Evolutionary conservation across 1,140 invertebrate species (phyloP).

Genomic region (Protaetia brevitarsis): DNA sequence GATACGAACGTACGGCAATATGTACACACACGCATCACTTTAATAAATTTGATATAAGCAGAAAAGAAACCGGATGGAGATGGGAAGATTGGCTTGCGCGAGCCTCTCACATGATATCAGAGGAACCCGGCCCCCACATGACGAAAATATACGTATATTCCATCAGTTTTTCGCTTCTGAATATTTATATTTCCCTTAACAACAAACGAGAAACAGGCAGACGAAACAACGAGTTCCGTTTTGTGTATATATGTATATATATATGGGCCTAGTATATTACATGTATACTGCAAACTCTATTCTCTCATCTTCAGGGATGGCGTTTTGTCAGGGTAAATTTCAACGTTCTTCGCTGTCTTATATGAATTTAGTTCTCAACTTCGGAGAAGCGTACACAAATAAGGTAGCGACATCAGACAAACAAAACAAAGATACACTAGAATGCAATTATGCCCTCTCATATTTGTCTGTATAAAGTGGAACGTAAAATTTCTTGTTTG

Average conservation of each 20-base stretch:
- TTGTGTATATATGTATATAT: too few species aligned
- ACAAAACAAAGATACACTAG: not conserved
- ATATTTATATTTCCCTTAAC: conserved; percentile 1
- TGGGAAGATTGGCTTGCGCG: not conserved
- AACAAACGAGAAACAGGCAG: not conserved
- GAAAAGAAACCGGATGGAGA: not conserved
- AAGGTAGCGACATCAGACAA: not conserved
- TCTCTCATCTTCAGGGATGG: not conserved
- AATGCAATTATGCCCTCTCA: conserved; percentile 2
- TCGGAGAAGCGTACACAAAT: conserved; percentile 1
- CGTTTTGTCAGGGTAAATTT: not conserved
- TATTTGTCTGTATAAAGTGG: too few species aligned
- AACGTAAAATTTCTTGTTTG: too few species aligned
- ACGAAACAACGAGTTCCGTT: not conserved
- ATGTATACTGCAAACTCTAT: too few species aligned
- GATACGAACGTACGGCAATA: too few species aligned
- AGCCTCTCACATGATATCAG: too few species aligned
- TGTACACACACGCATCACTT: not conserved
- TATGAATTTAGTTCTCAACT: conserved; percentile 1
- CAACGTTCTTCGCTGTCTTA: not conserved
- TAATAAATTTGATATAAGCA: conserved; percentile 1
- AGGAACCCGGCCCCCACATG: too few species aligned
- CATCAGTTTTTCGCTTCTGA: conserved; percentile 1
- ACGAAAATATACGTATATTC: conserved; percentile 6
- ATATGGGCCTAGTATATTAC: too few species aligned